These are phyloP conservation scores for Heliconius hermathena DNA, from an alignment of 1,140 invertebrate species.

Conservation along the genomic window DNA sequence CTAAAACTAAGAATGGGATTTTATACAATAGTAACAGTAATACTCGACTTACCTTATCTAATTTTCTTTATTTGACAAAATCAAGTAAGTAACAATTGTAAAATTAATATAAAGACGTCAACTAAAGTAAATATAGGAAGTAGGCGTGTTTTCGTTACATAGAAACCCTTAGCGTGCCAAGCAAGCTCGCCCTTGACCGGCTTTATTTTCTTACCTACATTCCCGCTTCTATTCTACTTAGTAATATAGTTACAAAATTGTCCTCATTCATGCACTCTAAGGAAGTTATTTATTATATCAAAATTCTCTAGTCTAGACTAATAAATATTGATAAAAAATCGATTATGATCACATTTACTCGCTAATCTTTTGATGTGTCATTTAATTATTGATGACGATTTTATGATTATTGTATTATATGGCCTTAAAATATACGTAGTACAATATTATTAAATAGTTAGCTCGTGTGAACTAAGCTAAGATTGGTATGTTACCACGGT, in stretches of 20 bases:
- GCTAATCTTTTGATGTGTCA: not conserved
- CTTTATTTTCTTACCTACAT: slow-evolving; percentile 27
- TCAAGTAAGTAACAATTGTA: not conserved
- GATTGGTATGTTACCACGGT: no score
- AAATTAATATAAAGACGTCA: not conserved
- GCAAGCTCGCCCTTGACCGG: slow-evolving; percentile 22
- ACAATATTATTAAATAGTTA: not conserved
- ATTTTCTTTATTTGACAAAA: not conserved
- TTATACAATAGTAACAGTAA: no score
- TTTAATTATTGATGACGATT: not conserved
- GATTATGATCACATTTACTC: not conserved
- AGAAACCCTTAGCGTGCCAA: slow-evolving; percentile 26
- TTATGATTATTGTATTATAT: not conserved
- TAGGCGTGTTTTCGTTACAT: slow-evolving; percentile 11
- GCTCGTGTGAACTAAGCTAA: not conserved
- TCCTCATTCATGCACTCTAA: not conserved
- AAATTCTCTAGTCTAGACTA: not conserved
- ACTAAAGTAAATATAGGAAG: not conserved
- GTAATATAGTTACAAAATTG: slow-evolving; percentile 1
- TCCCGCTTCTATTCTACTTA: not conserved
- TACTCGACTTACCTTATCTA: no score
- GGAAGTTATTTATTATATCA: not conserved
- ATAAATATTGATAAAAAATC: not conserved
- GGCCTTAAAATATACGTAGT: not conserved
- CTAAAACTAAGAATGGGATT: no score